Conservation (phyloP, 2,888 invertebrate genomes). For the Drosophila parthenogenetica region DNA sequence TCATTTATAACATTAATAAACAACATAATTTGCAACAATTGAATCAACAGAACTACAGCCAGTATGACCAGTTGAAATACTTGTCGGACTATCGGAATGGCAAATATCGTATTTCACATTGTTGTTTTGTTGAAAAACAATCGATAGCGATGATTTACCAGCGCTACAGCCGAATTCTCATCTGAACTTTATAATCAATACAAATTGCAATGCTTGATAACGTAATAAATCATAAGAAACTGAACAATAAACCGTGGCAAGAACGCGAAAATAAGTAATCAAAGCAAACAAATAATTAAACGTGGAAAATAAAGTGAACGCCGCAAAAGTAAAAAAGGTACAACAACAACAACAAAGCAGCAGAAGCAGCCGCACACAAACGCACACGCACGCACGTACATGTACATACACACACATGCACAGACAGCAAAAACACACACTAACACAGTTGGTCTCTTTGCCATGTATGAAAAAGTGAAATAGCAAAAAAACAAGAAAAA, state of each 20-base stretch:
- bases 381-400: conserved; percentile 26
- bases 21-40: too few relatives aligned
- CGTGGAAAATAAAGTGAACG: conserved; percentile 40
- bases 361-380: conserved; percentile 39
- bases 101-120: conserved; percentile 15
- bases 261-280: conserved; percentile 33
- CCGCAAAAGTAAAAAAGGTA: conserved; percentile 63
- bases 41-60: too few relatives aligned
- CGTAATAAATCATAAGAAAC: conserved; percentile 40
- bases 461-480: conserved; percentile 74
- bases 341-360: conserved; percentile 53
- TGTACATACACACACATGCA: conserved; percentile 22
- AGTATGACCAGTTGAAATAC: neutral
- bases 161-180: conserved; percentile 45
- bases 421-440: conserved; percentile 42
- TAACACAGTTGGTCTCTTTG: conserved; percentile 48
- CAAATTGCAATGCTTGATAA: conserved; percentile 66
- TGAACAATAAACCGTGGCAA: conserved; percentile 27
- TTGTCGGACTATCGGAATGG: conserved; percentile 37
- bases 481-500: conserved; percentile 49
- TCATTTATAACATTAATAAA: too few relatives aligned
- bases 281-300: conserved; percentile 14
- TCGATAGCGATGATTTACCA: conserved; percentile 24
- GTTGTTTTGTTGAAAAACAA: neutral
- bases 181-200: conserved; percentile 61